phyloP scores from a whole-genome alignment of 64 coral and sea anemone species.

The Porites lutea region DNA sequence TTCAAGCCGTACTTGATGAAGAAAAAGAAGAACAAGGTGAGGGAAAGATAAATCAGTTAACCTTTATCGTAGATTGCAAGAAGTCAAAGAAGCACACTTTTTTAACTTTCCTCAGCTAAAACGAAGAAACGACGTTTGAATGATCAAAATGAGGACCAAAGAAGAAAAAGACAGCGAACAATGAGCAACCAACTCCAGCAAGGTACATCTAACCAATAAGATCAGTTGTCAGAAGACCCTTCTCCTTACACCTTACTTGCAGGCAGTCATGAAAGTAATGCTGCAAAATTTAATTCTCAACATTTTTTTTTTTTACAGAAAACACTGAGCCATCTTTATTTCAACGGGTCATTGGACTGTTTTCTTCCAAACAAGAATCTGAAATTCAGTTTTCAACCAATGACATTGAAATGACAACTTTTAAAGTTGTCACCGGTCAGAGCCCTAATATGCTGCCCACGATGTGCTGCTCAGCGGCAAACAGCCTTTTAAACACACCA shows the following conservation, averaged over 20 bases:
- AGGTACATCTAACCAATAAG: not conserved
- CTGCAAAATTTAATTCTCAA: not conserved
- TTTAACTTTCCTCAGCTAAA: not conserved
- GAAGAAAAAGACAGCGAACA: not conserved
- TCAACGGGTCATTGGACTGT: slow-evolving; percentile 28
- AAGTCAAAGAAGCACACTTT: too few species aligned
- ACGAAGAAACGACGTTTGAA: not conserved
- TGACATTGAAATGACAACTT: slow-evolving; percentile 79
- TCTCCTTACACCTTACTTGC: too few species aligned
- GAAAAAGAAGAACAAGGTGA: slow-evolving; percentile 62
- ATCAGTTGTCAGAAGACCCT: too few species aligned
- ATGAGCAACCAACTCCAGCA: not conserved
- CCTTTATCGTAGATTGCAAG: too few species aligned
- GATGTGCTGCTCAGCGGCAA: slow-evolving; percentile 2
- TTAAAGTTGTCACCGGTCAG: slow-evolving; percentile 20
- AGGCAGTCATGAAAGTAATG: too few species aligned
- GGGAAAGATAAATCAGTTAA: too few species aligned
- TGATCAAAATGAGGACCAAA: not conserved
- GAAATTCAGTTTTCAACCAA: not conserved
- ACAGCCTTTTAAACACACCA: not conserved
- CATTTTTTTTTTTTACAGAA: not conserved
- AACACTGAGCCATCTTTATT: slow-evolving; percentile 18
- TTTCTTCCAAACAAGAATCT: slow-evolving; percentile 10
- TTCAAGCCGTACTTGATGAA: slow-evolving; percentile 80
- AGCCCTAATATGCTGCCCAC: slow-evolving; percentile 14